A percentile compares a stretch with the other conserved stretches of the same genome.
These are phyloP conservation scores for Dryococelus australis DNA, from an alignment of 2,888 invertebrate species.

Conservation along the genomic window DNA sequence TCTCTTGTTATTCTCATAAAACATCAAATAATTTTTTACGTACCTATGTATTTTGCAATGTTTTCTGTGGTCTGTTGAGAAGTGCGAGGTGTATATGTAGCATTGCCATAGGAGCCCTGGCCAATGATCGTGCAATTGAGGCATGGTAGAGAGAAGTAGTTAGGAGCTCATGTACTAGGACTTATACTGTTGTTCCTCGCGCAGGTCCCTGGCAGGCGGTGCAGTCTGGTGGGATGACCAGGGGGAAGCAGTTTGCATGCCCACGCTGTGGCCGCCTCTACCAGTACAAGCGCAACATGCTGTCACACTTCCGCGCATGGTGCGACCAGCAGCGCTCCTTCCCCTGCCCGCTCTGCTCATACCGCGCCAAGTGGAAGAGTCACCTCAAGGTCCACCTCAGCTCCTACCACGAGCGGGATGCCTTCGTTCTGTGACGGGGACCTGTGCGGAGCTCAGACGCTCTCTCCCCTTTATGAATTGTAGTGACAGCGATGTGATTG, in stretches of 20 bases:
- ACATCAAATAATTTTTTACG: too few species aligned
- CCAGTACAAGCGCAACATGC: constrained; percentile 44
- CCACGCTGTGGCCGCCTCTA: constrained; percentile 44
- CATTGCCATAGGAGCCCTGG: too few species aligned
- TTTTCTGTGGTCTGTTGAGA: too few species aligned
- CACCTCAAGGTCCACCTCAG: constrained; percentile 48
- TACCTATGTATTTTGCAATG: too few species aligned
- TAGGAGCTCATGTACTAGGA: too few species aligned
- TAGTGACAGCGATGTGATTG: too few species aligned
- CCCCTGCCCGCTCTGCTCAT: constrained; percentile 56
- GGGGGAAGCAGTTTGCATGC: constrained; percentile 18
- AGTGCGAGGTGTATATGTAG: too few species aligned
- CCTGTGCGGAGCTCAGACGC: too few species aligned
- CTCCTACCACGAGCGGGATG: constrained; percentile 28
- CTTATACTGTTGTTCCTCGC: background rate
- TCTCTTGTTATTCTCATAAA: too few species aligned
- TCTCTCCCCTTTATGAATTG: too few species aligned
- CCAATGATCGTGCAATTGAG: too few species aligned
- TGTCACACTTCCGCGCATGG: constrained; percentile 48
- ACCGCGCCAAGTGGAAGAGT: constrained; percentile 54
- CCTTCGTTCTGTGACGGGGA: background rate
- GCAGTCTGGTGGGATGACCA: background rate
- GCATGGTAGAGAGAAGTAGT: too few species aligned
- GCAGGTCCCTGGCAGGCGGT: background rate
- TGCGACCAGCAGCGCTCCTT: constrained; percentile 52